Evolutionary conservation across 2,888 invertebrate species (phyloP).

Genomic region (Drosophila paramelanica): DNA sequence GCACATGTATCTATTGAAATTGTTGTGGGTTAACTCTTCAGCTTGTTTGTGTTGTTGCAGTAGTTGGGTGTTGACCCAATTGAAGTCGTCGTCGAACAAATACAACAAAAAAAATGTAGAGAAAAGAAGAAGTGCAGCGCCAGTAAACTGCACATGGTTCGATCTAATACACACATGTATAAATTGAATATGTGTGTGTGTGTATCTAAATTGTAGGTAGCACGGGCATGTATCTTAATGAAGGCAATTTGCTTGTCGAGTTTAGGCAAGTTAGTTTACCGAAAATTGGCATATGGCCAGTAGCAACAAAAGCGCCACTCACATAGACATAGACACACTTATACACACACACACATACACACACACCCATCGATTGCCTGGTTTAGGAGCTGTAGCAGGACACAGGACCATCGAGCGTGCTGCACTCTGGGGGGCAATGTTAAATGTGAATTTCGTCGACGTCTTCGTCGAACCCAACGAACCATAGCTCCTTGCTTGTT

Average conservation of each 20-base stretch:
- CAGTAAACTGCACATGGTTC: slow-evolving; percentile 59
- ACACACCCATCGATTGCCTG: slow-evolving; percentile 61
- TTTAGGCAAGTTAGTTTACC: slow-evolving; percentile 82
- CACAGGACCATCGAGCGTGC: slow-evolving; percentile 56
- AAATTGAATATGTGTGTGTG: slow-evolving; percentile 39
- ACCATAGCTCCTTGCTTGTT: slow-evolving; percentile 39
- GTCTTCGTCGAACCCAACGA: slow-evolving; percentile 53
- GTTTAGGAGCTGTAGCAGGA: slow-evolving; percentile 43
- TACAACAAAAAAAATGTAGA: slow-evolving; percentile 10
- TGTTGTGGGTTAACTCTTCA: slow-evolving; percentile 60
- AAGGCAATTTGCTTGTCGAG: slow-evolving; percentile 82
- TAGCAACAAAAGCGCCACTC: slow-evolving; percentile 68
- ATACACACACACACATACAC: slow-evolving; percentile 2
- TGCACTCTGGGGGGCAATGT: slow-evolving; percentile 70
- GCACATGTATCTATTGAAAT: slow-evolving; percentile 66
- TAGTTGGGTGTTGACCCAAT: slow-evolving; percentile 71
- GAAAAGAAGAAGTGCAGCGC: slow-evolving; percentile 43
- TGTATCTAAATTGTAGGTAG: slow-evolving; percentile 76
- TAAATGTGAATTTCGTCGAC: slow-evolving; percentile 62
- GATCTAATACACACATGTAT: slow-evolving; percentile 37
- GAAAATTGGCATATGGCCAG: slow-evolving; percentile 83
- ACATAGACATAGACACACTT: slow-evolving; percentile 13
- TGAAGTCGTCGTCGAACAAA: slow-evolving; percentile 64
- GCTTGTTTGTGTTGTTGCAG: slow-evolving; percentile 30
- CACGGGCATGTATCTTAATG: slow-evolving; percentile 79